Evolutionary conservation across 2,113 vertebrate species (phyloP).

Genomic region (Pogonocichla stellata): DNA sequence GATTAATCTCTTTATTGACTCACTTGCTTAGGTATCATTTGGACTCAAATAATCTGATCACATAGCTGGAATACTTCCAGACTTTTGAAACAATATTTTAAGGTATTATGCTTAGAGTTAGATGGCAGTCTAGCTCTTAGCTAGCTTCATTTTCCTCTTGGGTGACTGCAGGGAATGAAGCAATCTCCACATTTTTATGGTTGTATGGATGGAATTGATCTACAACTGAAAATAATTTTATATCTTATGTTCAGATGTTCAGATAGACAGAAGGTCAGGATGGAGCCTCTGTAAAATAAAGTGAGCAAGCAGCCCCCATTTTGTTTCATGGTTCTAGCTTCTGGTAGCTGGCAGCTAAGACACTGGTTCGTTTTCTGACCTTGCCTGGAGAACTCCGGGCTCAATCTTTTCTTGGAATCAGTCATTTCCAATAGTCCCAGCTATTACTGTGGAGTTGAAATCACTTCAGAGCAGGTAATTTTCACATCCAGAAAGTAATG

Average conservation of each 20-base stretch:
- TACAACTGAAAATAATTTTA: not conserved
- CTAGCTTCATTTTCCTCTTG: not conserved
- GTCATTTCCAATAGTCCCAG: not conserved
- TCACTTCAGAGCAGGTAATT: not conserved
- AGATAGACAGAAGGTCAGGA: not conserved
- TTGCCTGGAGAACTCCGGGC: not conserved
- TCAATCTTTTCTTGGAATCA: not conserved
- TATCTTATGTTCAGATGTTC: not conserved
- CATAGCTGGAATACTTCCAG: conserved; percentile 10
- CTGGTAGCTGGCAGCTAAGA: not conserved
- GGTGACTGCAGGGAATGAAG: not conserved
- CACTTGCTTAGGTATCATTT: conserved; percentile 24
- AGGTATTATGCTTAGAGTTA: not conserved
- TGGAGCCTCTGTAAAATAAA: not conserved
- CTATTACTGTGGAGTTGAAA: not conserved
- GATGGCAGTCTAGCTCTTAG: conserved; percentile 10
- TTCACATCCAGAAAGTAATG: not conserved
- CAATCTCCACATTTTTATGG: not conserved
- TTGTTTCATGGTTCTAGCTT: not conserved
- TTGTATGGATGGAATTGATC: not conserved
- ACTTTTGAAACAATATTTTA: not conserved
- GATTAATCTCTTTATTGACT: conserved; percentile 28
- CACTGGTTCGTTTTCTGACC: not conserved
- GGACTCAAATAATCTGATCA: not conserved
- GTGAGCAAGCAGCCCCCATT: not conserved